These are phyloP conservation scores for Choristoneura fumiferana DNA, from an alignment of 1,140 invertebrate genomes.

Conservation along the genomic window DNA sequence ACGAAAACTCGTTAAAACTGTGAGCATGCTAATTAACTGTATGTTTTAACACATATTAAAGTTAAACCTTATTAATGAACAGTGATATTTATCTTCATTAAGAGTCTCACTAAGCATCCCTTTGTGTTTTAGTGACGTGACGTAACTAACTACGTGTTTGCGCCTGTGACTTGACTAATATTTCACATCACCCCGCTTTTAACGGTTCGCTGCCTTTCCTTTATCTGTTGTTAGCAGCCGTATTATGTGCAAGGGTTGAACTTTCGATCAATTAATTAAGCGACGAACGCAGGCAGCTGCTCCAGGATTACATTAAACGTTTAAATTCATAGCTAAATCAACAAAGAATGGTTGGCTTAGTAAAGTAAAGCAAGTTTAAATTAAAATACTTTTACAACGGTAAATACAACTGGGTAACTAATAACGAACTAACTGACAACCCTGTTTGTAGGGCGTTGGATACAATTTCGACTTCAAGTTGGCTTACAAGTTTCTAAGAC, in stretches of 20 bases:
- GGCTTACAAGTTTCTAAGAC: slow-evolving; percentile 88
- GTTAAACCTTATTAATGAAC: slow-evolving; percentile 71
- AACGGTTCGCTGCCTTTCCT: slow-evolving; percentile 65
- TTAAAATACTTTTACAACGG: slow-evolving; percentile 15
- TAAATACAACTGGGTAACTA: slow-evolving; percentile 7
- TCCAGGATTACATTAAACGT: slow-evolving; percentile 45
- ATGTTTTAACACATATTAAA: slow-evolving; percentile 49
- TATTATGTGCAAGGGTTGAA: slow-evolving; percentile 71
- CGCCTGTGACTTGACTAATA: slow-evolving; percentile 71
- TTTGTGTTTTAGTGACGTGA: slow-evolving; percentile 67
- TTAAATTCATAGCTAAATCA: slow-evolving; percentile 42
- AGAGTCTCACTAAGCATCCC: slow-evolving; percentile 69
- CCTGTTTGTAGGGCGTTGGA: slow-evolving; percentile 81
- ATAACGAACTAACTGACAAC: slow-evolving; percentile 28
- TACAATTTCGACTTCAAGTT: slow-evolving; percentile 91
- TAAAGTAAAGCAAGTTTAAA: neutral
- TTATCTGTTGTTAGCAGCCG: slow-evolving; percentile 70
- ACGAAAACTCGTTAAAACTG: slow-evolving; percentile 31
- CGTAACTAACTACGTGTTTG: slow-evolving; percentile 69
- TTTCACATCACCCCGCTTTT: slow-evolving; percentile 71
- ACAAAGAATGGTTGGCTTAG: slow-evolving; percentile 50
- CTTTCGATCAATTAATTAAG: slow-evolving; percentile 77
- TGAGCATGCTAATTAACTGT: slow-evolving; percentile 38
- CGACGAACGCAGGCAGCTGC: slow-evolving; percentile 61
- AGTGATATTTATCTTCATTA: slow-evolving; percentile 76